Conservation (phyloP, 2,113 vertebrate species). For the Tylochromis polylepis region DNA sequence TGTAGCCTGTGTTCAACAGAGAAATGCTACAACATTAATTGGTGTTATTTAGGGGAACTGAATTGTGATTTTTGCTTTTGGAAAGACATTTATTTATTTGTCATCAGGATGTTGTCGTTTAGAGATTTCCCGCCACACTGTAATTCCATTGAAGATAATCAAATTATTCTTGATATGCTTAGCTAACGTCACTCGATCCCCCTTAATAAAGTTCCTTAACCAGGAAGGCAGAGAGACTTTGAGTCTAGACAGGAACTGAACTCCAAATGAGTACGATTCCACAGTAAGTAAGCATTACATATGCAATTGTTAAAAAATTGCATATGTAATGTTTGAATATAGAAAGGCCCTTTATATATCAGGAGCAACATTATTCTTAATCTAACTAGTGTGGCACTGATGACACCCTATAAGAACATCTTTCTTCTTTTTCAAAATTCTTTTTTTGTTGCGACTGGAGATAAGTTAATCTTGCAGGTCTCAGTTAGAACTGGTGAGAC, state of each 20-base stretch:
- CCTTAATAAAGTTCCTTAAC: background rate
- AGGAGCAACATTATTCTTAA: background rate
- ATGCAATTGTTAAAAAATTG: background rate
- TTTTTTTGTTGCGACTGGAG: background rate
- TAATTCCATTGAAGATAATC: background rate
- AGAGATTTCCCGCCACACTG: background rate
- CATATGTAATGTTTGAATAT: background rate
- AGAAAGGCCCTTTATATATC: background rate
- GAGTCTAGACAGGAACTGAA: background rate
- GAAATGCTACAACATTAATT: background rate
- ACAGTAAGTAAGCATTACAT: background rate
- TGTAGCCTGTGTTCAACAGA: background rate
- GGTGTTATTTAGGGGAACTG: background rate
- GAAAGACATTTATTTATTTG: background rate
- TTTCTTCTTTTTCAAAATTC: background rate
- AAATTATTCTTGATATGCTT: background rate
- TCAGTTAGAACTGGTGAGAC: background rate
- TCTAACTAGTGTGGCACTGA: background rate
- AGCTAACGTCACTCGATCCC: background rate
- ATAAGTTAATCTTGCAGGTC: background rate
- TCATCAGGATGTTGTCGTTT: background rate
- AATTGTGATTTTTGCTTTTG: background rate
- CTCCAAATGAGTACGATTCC: background rate
- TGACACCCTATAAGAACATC: background rate
- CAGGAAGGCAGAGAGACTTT: background rate